Evolutionary conservation across 2,888 invertebrate genomes (phyloP), one percentile per base, ranked within the genome.

Genomic region (Branchinecta sandiegonensis): DNA sequence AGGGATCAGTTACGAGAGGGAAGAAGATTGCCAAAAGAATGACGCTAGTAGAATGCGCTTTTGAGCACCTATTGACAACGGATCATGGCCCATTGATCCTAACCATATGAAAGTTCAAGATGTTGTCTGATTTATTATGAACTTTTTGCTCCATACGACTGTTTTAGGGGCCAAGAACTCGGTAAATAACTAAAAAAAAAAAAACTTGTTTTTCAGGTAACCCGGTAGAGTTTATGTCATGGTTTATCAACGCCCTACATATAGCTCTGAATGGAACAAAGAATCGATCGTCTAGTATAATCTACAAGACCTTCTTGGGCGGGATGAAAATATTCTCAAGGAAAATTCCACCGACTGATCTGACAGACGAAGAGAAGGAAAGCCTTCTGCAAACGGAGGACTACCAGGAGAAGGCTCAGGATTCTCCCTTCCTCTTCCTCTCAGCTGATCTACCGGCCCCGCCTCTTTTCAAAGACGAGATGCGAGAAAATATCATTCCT

Each of bases 381-480:
- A 84, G 86, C 70, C 80, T 94, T 47, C 75, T 88, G 72, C 83
- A 83, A 66, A 90, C 89, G 47, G 87, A 89, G 23, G 95, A 94
- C 75, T 95, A 94, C 76, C 87, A 86, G 72, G 92, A 93, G 76
- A 85, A 86, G 74, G 84, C 87, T 68, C 89, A 92, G 1, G 92
- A 94, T 73, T 90, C 91, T 0, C 94, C 94, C 13, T 99, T 97
- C 79, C 81, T 99, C 65, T 99, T 94, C 78, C 81, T 99, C 70
- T 97, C 97, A 0, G 94, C 97, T 76, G 99, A 99, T 79, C 81
- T 99, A 70, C 99, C 99, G 0, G 91, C 97, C 0, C 94, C 95
- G 0, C 99, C 99, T 0, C 81, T 96, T 14, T 99, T 96, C 76
- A 95, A 94, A 70, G 99, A 99, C 78, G 96, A 96, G 78, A 88